Conservation (phyloP, 2,888 invertebrate genomes). For the Stenchaetothrips biformis region DNA sequence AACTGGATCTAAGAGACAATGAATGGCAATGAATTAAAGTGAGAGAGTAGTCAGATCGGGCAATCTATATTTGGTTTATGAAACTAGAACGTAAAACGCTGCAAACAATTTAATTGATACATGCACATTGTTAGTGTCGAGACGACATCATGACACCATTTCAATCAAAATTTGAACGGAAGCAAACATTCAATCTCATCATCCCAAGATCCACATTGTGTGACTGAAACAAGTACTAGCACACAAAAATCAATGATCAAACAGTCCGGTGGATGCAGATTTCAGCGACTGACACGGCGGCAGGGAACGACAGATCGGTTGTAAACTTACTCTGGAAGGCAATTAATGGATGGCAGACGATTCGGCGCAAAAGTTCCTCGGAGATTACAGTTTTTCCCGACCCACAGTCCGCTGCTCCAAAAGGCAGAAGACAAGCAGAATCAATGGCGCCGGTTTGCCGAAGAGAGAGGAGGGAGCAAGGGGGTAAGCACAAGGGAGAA, state of each 20-base stretch:
- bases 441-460: background rate
- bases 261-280: background rate
- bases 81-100: background rate
- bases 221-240: background rate
- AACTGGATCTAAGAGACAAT: background rate
- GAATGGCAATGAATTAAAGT: background rate
- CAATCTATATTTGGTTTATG: background rate
- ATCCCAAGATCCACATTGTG: background rate
- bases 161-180: background rate
- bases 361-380: background rate
- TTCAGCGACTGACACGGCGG: background rate
- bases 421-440: background rate
- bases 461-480: background rate
- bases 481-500: too few species aligned
- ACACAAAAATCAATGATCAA: constrained; percentile 1
- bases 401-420: background rate
- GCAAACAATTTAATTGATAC: background rate
- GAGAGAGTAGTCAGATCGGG: background rate
- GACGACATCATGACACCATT: background rate
- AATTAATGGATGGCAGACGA: background rate
- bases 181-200: background rate
- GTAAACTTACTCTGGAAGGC: background rate
- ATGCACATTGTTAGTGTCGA: background rate
- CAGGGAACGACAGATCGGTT: background rate
- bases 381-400: background rate